phyloP scores from a whole-genome alignment of 2,797 vertebrate genomes.

The Chelidonichthys spinosus region DNA sequence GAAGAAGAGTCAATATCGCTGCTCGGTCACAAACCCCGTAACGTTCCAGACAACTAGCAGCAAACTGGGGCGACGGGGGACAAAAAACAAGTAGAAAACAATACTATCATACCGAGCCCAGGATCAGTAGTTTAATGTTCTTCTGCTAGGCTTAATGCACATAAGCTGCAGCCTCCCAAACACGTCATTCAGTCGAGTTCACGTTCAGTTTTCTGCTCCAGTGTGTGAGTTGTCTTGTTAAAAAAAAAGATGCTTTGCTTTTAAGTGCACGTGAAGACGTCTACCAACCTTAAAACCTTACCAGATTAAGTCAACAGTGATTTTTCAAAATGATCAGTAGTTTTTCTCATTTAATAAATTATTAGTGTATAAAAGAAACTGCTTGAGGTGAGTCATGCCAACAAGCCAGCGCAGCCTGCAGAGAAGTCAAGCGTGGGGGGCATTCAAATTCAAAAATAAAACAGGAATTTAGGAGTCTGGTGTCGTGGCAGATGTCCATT shows the following conservation, averaged over 20 bases:
- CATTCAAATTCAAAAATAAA: conserved; percentile 36
- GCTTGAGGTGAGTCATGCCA: conserved; percentile 64
- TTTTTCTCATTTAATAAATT: conserved; percentile 95
- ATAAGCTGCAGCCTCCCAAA: conserved; percentile 44
- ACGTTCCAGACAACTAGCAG: conserved; percentile 92
- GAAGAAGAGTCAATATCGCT: conserved; percentile 58
- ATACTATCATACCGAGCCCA: conserved; percentile 73
- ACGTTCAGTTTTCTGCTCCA: conserved; percentile 65
- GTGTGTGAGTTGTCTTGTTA: conserved; percentile 66
- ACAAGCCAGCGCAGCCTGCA: conserved; percentile 3
- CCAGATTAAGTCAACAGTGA: conserved; percentile 82
- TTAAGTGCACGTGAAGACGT: conserved; percentile 54
- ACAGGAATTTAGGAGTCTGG: conserved; percentile 47
- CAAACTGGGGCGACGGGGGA: conserved; percentile 84
- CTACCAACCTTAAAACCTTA: conserved; percentile 70
- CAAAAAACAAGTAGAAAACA: conserved; percentile 45
- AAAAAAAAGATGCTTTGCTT: conserved; percentile 13
- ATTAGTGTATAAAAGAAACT: conserved; percentile 84
- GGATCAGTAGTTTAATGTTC: conserved; percentile 82
- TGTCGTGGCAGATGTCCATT: conserved; percentile 66
- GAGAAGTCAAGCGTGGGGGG: conserved; percentile 35
- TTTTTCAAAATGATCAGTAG: conserved; percentile 82
- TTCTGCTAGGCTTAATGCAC: conserved; percentile 77
- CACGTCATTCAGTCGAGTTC: conserved; percentile 15
- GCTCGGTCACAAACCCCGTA: conserved; percentile 78